These are phyloP conservation scores for Physocephala rufipes DNA, from an alignment of 2,888 invertebrate genomes.

Conservation along the genomic window DNA sequence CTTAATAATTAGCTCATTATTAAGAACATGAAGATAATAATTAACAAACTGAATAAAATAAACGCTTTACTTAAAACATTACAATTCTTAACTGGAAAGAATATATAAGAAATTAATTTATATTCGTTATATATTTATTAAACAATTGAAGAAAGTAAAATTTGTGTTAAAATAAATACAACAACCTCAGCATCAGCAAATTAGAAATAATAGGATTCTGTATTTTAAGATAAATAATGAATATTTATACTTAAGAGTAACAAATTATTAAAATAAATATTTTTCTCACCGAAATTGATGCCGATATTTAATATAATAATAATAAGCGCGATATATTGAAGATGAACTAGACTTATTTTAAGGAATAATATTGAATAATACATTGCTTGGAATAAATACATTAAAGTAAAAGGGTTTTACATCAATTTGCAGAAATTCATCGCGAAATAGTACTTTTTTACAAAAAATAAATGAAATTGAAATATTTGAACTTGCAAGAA, in stretches of 20 bases:
- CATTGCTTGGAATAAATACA: neutral
- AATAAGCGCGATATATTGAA: conserved; percentile 1
- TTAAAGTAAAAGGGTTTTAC: neutral
- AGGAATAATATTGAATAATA: neutral
- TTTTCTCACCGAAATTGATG: conserved; percentile 27
- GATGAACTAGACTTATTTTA: conserved; percentile 3
- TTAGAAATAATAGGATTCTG: conserved; percentile 7
- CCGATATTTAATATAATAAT: neutral
- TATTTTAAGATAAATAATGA: conserved; percentile 16
- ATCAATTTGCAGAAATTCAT: conserved; percentile 15
- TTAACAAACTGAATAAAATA: conserved; percentile 15
- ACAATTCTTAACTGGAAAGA: conserved; percentile 22
- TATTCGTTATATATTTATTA: conserved; percentile 19
- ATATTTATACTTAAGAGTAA: conserved; percentile 26
- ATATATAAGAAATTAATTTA: neutral
- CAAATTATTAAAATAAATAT: conserved; percentile 25
- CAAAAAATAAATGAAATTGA: neutral
- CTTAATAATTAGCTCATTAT: conserved; percentile 29
- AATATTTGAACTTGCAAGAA: too few relatives aligned
- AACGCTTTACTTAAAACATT: conserved; percentile 19
- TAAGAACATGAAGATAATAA: conserved; percentile 17
- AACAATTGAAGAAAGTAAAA: conserved; percentile 9
- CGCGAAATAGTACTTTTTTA: neutral
- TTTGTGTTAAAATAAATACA: conserved; percentile 21
- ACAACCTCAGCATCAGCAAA: conserved; percentile 35